phyloP scores from a whole-genome alignment of 1,140 invertebrate species.

The Bombus waltoni region DNA sequence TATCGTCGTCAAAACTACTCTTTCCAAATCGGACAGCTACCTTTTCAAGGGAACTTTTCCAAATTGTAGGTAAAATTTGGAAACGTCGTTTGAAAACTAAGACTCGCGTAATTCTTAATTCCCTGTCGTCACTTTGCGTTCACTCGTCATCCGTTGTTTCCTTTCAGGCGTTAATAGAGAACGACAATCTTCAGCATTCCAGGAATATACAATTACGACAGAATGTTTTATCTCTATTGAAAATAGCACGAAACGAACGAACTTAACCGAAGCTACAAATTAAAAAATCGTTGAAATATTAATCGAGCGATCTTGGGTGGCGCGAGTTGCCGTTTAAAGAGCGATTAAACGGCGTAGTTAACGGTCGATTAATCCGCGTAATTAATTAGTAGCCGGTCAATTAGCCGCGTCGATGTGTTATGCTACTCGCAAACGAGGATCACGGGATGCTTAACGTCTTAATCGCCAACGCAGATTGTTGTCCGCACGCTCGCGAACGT shows the following conservation, averaged over 20 bases:
- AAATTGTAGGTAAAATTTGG: not conserved
- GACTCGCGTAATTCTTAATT: too few species aligned
- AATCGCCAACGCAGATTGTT: conserved; percentile 30
- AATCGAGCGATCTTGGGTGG: not conserved
- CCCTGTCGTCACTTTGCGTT: too few species aligned
- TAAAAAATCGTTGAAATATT: too few species aligned
- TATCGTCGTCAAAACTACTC: not conserved
- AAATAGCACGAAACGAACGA: too few species aligned
- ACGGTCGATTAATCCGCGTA: conserved; percentile 7
- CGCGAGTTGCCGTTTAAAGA: not conserved
- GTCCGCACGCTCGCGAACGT: not conserved
- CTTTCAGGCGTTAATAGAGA: too few species aligned
- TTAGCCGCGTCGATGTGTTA: not conserved
- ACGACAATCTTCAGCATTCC: too few species aligned
- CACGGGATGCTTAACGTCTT: conserved; percentile 32
- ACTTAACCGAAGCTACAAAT: too few species aligned
- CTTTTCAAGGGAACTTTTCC: not conserved
- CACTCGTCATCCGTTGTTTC: too few species aligned
- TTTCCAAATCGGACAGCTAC: not conserved
- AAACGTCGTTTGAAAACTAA: too few species aligned
- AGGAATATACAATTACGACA: too few species aligned
- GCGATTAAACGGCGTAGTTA: not conserved
- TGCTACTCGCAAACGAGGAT: too few species aligned
- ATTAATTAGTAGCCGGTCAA: conserved; percentile 36
- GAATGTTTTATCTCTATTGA: too few species aligned